phyloP scores from a whole-genome alignment of 2,888 invertebrate species.

The Troides oblongomaculatus region DNA sequence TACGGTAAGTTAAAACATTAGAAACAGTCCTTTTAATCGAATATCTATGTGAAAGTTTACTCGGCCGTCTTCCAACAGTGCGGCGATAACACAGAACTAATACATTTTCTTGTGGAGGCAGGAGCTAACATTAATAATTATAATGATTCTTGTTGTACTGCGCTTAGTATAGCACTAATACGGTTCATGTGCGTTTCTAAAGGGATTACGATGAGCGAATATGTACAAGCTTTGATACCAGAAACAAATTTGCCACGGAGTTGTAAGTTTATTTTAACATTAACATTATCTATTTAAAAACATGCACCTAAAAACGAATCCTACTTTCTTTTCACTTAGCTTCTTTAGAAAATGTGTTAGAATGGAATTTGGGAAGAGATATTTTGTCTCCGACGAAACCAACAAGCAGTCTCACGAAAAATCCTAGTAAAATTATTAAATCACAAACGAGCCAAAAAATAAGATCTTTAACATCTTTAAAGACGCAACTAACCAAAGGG shows the following conservation, averaged over 20 bases:
- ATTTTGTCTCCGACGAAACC: constrained; percentile 15
- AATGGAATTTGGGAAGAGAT: constrained; percentile 55
- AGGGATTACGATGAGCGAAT: constrained; percentile 44
- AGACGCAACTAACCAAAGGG: constrained; percentile 33
- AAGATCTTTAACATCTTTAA: constrained; percentile 41
- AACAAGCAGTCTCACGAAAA: constrained; percentile 32
- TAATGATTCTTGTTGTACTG: constrained; percentile 79
- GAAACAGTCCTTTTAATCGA: background rate
- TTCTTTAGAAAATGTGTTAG: constrained; percentile 41
- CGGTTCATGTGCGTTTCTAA: constrained; percentile 53
- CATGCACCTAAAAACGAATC: background rate
- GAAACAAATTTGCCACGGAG: constrained; percentile 34
- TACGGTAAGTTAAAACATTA: constrained; percentile 47
- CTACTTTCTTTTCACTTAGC: constrained; percentile 30
- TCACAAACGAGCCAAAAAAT: constrained; percentile 35
- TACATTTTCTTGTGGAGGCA: constrained; percentile 70
- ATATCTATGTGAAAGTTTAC: background rate
- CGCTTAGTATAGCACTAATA: constrained; percentile 66
- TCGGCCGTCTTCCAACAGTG: constrained; percentile 41
- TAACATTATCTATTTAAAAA: background rate
- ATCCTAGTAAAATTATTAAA: constrained; percentile 42
- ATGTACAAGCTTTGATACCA: constrained; percentile 52
- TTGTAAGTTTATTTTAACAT: constrained; percentile 38
- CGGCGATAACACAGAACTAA: constrained; percentile 55
- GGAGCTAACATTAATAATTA: constrained; percentile 71